Evolutionary conservation across 1,140 invertebrate species (phyloP).

Genomic region (Helicoverpa armigera): DNA sequence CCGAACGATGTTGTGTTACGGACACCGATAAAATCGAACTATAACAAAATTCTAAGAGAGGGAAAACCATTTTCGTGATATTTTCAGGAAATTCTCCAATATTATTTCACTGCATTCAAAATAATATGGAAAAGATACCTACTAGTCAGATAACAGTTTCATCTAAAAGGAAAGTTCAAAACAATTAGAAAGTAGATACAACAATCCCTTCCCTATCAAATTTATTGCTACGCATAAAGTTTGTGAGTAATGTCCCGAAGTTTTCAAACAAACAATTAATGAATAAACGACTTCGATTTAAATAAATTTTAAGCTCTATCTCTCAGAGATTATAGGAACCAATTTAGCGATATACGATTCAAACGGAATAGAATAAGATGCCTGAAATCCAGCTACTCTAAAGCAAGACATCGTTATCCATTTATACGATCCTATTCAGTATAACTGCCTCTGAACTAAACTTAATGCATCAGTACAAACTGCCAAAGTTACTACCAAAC

Average conservation of each 20-base stretch:
- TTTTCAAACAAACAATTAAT: conserved; percentile 14
- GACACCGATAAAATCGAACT: background rate
- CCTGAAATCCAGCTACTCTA: background rate
- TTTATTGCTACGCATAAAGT: background rate
- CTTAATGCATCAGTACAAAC: background rate
- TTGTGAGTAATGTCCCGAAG: background rate
- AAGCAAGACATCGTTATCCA: conserved; percentile 14
- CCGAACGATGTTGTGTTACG: conserved; percentile 4
- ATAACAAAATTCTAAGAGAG: background rate
- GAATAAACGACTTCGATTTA: background rate
- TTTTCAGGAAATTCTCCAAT: background rate
- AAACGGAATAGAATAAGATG: background rate
- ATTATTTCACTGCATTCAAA: background rate
- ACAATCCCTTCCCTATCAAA: background rate
- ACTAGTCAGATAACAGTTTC: background rate
- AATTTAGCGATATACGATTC: background rate
- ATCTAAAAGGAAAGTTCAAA: background rate
- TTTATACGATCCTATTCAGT: background rate
- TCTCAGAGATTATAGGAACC: background rate
- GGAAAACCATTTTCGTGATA: background rate
- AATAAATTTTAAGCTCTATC: background rate
- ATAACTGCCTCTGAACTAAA: background rate
- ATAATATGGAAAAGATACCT: background rate
- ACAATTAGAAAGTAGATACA: conserved; percentile 9
- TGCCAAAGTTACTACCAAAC: background rate